Conservation (phyloP, 2,888 invertebrate genomes). For the Ennomos quercinarius region DNA sequence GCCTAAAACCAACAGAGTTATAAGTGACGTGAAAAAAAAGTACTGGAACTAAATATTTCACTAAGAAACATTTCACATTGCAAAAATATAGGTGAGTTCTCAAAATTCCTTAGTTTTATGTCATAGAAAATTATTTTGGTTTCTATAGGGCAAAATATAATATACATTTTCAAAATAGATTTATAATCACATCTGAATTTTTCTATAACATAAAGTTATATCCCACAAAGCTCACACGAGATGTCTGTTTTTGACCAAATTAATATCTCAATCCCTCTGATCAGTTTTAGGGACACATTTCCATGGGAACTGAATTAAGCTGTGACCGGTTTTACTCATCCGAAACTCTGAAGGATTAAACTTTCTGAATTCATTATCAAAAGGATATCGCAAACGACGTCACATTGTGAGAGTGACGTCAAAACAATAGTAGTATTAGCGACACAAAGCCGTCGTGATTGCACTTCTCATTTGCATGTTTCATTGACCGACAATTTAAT, state of each 20-base stretch:
- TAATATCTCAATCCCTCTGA: slow-evolving; percentile 14
- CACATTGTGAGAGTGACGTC: slow-evolving; percentile 38
- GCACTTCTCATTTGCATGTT: slow-evolving; percentile 77
- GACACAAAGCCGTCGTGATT: slow-evolving; percentile 74
- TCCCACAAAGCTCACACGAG: background rate
- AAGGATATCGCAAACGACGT: slow-evolving; percentile 12
- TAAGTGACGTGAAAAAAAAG: no score
- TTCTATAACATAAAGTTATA: background rate
- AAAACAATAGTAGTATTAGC: slow-evolving; percentile 60
- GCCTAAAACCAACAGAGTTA: no score
- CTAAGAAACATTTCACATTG: no score
- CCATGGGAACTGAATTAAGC: slow-evolving; percentile 25
- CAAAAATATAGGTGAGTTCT: no score
- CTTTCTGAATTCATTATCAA: slow-evolving; percentile 6
- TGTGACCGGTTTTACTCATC: slow-evolving; percentile 13
- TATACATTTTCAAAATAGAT: no score
- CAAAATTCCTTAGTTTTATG: no score
- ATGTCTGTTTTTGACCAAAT: slow-evolving; percentile 8
- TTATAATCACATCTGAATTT: no score
- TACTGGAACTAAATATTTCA: no score
- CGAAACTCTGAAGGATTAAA: slow-evolving; percentile 4
- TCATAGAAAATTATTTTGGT: no score
- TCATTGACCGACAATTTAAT: slow-evolving; percentile 79
- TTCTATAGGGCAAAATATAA: no score
- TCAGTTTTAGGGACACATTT: slow-evolving; percentile 14